A percentile compares a stretch with the other conserved stretches of the same genome.
Evolutionary conservation across 2,113 vertebrate species (phyloP).

Genomic region (Bungarus multicinctus): DNA sequence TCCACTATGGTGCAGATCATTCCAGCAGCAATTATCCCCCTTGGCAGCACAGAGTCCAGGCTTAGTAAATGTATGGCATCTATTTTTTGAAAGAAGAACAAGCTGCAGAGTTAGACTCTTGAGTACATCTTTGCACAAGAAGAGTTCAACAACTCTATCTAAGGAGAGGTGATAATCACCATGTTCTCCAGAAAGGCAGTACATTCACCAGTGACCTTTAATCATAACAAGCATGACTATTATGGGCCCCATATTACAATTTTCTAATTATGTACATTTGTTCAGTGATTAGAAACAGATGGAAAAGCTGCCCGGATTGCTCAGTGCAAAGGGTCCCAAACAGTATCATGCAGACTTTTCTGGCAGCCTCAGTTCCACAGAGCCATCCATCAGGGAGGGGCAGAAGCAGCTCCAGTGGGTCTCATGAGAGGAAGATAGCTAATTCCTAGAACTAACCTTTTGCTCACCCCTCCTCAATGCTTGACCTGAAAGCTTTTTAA

Average conservation of each 20-base stretch:
- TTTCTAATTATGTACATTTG: neutral
- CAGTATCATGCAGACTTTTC: neutral
- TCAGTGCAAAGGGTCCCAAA: fast-evolving
- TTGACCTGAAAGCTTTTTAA: neutral
- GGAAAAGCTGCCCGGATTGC: neutral
- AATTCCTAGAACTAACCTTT: neutral
- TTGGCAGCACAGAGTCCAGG: neutral
- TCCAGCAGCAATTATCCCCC: neutral
- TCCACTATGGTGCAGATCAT: neutral
- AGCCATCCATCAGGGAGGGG: fast-evolving
- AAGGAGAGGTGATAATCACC: neutral
- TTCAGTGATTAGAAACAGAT: neutral
- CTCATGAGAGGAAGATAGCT: fast-evolving
- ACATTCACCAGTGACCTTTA: neutral
- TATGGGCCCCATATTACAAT: neutral
- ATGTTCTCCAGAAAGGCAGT: neutral
- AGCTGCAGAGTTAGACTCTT: neutral
- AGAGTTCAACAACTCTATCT: neutral
- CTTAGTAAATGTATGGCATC: neutral
- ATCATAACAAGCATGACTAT: neutral
- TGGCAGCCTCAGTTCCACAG: neutral
- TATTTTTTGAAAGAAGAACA: neutral
- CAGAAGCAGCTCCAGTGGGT: fast-evolving
- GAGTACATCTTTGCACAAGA: neutral
- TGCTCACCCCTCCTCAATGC: fast-evolving